Conservation (phyloP, 2,797 vertebrate species). For the Karalla daura region DNA sequence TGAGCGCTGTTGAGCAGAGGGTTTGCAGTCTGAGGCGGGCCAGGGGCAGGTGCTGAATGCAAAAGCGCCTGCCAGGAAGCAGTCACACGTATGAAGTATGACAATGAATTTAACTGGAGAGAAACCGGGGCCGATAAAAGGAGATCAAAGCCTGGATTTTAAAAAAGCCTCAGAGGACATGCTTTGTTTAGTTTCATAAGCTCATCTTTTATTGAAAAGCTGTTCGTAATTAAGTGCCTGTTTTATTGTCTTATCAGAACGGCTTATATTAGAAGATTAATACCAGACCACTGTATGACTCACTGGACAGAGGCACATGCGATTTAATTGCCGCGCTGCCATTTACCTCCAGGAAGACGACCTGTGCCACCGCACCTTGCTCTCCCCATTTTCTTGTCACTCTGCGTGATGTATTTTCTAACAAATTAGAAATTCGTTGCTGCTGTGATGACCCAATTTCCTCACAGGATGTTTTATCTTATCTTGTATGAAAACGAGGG, state of each 20-base stretch:
- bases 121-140: slow-evolving; percentile 57
- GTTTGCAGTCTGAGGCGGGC: slow-evolving; percentile 53
- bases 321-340: slow-evolving; percentile 37
- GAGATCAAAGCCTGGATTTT: slow-evolving; percentile 74
- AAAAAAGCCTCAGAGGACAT: slow-evolving; percentile 65
- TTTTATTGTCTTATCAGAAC: slow-evolving; percentile 72
- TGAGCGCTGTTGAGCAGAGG: slow-evolving; percentile 47
- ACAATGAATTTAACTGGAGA: slow-evolving; percentile 62
- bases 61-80: slow-evolving; percentile 62
- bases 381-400: slow-evolving; percentile 47
- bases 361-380: slow-evolving; percentile 28
- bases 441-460: slow-evolving; percentile 52
- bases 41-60: slow-evolving; percentile 67
- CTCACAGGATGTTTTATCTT: slow-evolving; percentile 41
- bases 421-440: slow-evolving; percentile 55
- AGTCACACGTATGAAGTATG: slow-evolving; percentile 67
- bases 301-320: slow-evolving; percentile 30
- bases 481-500: slow-evolving; percentile 32
- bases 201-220: slow-evolving; percentile 77
- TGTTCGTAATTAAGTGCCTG: slow-evolving; percentile 68
- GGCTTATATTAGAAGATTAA: slow-evolving; percentile 66
- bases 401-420: slow-evolving; percentile 39
- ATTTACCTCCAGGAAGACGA: slow-evolving; percentile 28
- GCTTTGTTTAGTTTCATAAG: slow-evolving; percentile 75
- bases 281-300: slow-evolving; percentile 35